Base-by-base conservation (phyloP, 2,888 invertebrate genomes). In the Pollenia angustigena region DNA sequence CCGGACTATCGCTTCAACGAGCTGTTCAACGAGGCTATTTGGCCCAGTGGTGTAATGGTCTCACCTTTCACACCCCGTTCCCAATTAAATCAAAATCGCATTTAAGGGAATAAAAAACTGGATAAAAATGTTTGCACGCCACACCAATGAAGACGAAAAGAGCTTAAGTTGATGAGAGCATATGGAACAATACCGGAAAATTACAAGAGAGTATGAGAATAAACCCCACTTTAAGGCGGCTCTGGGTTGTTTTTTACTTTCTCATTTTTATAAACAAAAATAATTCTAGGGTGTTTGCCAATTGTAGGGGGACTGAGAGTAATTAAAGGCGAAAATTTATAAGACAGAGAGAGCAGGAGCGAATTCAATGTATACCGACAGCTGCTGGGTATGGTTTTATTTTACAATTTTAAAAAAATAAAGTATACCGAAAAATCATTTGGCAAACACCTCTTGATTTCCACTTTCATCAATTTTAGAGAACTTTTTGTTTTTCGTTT, bases 21-120 rank as follows among this genome's bases (percentile, higher is more conserved):
- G 90, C 90, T 92, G 52, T 92, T 92, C 90, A 92, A 92, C 89
- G 92, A 92, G 90, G 91, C 91, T 72, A 91, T 92, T 88, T 92
- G 92, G 92, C 92, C 92, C 88, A 92, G 92, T 89, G 92, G 92
- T 88, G 92, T 92, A 85, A 92, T 92, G 92, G 92, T 92, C 76
- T 92, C 92, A 85, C 92, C 92, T 86, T 92, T 92, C 88, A 92
- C 92, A 76, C 92, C 92, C 68, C 92, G 92, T 88, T 92, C 92
- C 85, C 92, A 92, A 89, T 90, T 92, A 87, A 92, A 92, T 89
- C 92, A 92, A 90, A 92, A 92, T 87, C 92, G 92, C 84, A 91
- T 92, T 88, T 92, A 92, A 90, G 86, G 88, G 85, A 81, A 74
- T 32, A 78, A 64, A 81, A 64, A 16, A 48, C 16, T 46, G 68